Evolutionary conservation across 2,888 invertebrate species (phyloP), one percentile per base, ranked within the genome.

Genomic region (Minunthozetes semirufus): DNA sequence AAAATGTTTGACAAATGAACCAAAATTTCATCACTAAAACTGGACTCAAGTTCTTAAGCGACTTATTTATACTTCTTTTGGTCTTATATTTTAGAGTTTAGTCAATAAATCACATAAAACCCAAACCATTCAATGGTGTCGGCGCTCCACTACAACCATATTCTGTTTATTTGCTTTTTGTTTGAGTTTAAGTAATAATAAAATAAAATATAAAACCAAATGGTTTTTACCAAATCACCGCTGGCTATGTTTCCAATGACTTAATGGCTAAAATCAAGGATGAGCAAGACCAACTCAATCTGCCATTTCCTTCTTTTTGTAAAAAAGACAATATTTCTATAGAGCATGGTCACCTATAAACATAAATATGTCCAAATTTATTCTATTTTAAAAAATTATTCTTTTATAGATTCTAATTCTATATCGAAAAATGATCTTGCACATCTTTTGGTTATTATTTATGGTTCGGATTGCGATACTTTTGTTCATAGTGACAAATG

Each of bases 1-100:
- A 38, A 38, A 38, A 38, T 6, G 33, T 33, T 38, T 38, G 38
- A 66, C 63, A 66, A 66, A 38, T 66, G 38, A 66, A 66, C 63
- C n/a, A 17, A 11, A 0, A 1, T 66, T 66, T 38, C 17, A 19
- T 33, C 17, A 66, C 38, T 53, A 59, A 59, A 27, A 59, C 59
- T 56, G 56, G 17, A 59, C 19, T 22, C 22, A 15, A 27, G 17
- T 29, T 29, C 59, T 59, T 27, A 22, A 59, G 15, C 59, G 8
- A 59, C 15, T 59, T 59, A 59, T 59, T 59, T 27, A 59, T 3
- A 8, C 27, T 42, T 59, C 59, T 59, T 29, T 59, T 59, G 59
- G 59, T 59, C 59, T 59, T 27, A 59, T 17, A 50, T 50, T 50
- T 50, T 50, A 13, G 27, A 27, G 25, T 11, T 27, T 9, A 27